Evolutionary conservation across 2,113 vertebrate genomes (phyloP), one percentile per base, ranked within the genome.

Genomic region (Microtus pennsylvanicus): DNA sequence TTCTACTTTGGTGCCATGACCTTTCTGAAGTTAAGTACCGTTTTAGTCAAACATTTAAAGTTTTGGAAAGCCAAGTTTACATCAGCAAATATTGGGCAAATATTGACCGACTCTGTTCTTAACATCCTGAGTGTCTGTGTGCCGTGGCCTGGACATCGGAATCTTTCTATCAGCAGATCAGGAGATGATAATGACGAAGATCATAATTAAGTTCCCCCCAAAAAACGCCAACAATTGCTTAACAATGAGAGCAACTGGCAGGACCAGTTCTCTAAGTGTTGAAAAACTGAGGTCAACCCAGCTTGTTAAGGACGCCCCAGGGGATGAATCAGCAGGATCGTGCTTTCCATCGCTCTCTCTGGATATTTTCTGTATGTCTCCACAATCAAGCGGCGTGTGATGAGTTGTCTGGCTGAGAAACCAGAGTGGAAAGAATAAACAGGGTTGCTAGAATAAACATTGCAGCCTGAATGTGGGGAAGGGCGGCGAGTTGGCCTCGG

Each of bases 381-480:
- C 94, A 0, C 63, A 94, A 91, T 67, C 26, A 98, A 88, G 96
- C 98, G 94, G 94, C 97, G 93, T 35, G 16, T 97, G 97, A 98
- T 98, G 98, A 97, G 93, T 95, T 97, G 96, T 97, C 98, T 98
- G 96, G 92, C 97, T 98, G 97, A 98, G 98, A 98, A 98, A 97
- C 96, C 94, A 98, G 97, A 97, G 94, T 98, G 98, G 98, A 98
- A 95, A 98, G 98, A 97, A 98, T 98, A 98, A 98, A 98, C 97
- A 98, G 94, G 95, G 86, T 94, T 96, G 97, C 98, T 85, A 94
- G 95, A 58, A 67, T 96, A 97, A 97, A 97, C 95, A 94, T 58
- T 85, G 95, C 96, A 98, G 98, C 91, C 91, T 93, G 96, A 98
- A 96, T 97, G 97, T 97, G 96, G 97, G 94, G 97, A 90, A 96